Evolutionary conservation across 1,140 invertebrate genomes (phyloP).

Genomic region (Archivesica marissinica): DNA sequence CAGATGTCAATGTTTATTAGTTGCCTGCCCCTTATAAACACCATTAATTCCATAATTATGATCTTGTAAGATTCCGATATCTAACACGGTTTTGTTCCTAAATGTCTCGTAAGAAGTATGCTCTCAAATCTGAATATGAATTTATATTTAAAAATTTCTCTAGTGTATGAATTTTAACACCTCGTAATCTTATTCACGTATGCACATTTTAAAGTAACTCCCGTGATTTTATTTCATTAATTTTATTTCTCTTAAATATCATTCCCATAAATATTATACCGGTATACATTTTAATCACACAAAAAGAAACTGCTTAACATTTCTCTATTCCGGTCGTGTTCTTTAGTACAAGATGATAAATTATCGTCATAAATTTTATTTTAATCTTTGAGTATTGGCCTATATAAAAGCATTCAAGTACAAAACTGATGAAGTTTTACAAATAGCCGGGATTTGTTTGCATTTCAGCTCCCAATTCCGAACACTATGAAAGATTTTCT

Average conservation of each 20-base stretch:
- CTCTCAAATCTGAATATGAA: too few species aligned
- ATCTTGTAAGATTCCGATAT: too few species aligned
- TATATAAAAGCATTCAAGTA: not conserved
- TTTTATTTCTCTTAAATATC: not conserved
- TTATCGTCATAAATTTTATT: not conserved
- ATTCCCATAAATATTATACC: not conserved
- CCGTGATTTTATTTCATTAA: not conserved
- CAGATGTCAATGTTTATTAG: too few species aligned
- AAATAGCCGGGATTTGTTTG: not conserved
- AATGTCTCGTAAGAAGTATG: too few species aligned
- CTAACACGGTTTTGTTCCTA: too few species aligned
- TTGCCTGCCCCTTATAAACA: too few species aligned
- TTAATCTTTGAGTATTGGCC: not conserved
- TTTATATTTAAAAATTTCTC: too few species aligned
- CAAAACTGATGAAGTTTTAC: not conserved
- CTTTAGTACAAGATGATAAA: not conserved
- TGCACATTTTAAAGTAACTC: too few species aligned
- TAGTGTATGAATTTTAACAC: too few species aligned
- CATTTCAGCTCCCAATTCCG: not conserved
- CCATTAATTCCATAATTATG: too few species aligned
- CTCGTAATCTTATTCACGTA: too few species aligned
- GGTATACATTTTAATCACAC: not conserved
- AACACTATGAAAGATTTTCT: constrained; percentile 14
- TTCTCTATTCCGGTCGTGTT: not conserved
- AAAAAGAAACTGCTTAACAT: not conserved